Percentiles rank a stretch among this genome's conserved stretches.
Evolutionary conservation across 2,888 invertebrate genomes (phyloP).

Genomic region (Macrophya alboannulata): DNA sequence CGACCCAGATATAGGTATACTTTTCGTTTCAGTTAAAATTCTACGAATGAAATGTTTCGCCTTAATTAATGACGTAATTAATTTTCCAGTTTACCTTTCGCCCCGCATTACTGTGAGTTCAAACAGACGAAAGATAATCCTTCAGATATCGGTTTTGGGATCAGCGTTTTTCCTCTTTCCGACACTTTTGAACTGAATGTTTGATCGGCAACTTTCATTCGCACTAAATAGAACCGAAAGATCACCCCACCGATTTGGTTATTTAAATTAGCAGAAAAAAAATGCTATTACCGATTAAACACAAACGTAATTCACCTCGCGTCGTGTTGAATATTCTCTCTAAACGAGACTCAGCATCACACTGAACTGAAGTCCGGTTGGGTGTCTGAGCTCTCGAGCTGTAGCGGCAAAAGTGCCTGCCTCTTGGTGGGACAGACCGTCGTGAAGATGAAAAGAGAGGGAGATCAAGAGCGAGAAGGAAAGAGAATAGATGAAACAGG

Average conservation of each 20-base stretch:
- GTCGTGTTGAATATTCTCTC: conserved; percentile 48
- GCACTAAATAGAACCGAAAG: background rate
- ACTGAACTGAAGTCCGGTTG: conserved; percentile 54
- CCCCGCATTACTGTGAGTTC: conserved; percentile 35
- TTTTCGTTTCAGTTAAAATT: background rate
- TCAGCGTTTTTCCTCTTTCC: background rate
- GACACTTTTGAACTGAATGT: background rate
- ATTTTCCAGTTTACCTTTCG: conserved; percentile 35
- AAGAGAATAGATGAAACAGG: conserved; percentile 54
- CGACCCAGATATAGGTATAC: background rate
- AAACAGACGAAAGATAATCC: conserved; percentile 32
- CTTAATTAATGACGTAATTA: background rate
- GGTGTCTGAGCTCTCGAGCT: conserved; percentile 31
- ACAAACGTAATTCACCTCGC: conserved; percentile 7
- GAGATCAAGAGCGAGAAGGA: conserved; percentile 27
- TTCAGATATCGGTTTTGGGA: background rate
- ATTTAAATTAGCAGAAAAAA: background rate
- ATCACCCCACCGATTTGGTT: background rate
- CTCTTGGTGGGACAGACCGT: conserved; percentile 50
- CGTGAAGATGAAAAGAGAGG: conserved; percentile 37
- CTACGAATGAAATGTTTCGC: background rate
- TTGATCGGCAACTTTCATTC: background rate
- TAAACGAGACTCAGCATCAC: conserved; percentile 51
- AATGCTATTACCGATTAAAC: background rate
- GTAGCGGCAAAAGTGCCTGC: conserved; percentile 48